Percentiles rank a stretch among this genome's conserved stretches.
Conservation (phyloP, 2,797 vertebrate genomes). For the Sternotherus odoratus region DNA sequence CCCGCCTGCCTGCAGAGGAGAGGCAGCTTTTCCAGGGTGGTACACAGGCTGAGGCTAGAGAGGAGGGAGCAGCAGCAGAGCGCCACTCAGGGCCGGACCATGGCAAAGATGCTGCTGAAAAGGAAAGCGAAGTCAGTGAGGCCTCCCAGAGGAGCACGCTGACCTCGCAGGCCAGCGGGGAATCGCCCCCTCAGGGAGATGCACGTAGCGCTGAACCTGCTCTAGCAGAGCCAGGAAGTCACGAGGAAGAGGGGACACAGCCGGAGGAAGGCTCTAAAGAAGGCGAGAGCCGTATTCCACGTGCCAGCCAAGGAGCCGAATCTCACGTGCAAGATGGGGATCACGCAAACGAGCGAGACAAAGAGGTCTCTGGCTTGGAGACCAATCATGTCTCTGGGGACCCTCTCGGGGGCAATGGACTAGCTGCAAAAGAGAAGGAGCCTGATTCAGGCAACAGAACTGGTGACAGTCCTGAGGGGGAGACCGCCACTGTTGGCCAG, state of each 20-base stretch:
- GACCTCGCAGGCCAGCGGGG: not conserved
- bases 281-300: not conserved
- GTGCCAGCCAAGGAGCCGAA: not conserved
- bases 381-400: not conserved
- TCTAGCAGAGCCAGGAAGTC: not conserved
- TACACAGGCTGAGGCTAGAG: not conserved
- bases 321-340: not conserved
- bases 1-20: not conserved
- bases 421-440: not conserved
- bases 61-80: not conserved
- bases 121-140: not conserved
- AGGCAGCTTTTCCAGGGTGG: not conserved
- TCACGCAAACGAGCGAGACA: not conserved
- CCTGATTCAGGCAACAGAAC: rapidly evolving
- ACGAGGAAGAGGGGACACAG: not conserved
- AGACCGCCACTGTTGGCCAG: not conserved
- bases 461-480: not conserved
- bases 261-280: not conserved
- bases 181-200: not conserved
- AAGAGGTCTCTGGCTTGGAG: not conserved
- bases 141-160: not conserved
- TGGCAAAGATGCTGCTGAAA: not conserved
- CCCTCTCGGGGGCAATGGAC: not conserved
- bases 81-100: not conserved
- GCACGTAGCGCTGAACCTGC: not conserved